Percentiles rank a stretch among this genome's conserved stretches.
phyloP scores from a whole-genome alignment of 2,113 vertebrate species.

The Eurypyga helias region DNA sequence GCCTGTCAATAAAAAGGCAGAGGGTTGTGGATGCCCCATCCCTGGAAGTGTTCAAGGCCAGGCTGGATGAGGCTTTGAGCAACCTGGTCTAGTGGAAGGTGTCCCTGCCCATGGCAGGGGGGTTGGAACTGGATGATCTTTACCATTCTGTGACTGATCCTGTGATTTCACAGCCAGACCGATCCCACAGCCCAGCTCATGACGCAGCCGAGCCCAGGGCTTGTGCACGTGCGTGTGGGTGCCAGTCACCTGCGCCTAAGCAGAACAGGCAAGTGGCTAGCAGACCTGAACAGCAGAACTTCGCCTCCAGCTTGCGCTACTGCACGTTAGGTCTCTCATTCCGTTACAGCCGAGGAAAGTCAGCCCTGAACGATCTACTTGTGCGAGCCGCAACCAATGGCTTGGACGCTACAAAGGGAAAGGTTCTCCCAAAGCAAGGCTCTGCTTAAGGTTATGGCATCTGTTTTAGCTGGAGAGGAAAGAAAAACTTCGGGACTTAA shows the following conservation, averaged over 20 bases:
- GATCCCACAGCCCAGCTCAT: rapidly evolving
- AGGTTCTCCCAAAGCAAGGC: neutral
- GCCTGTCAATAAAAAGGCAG: neutral
- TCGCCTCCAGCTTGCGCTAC: neutral
- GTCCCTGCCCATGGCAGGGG: no score
- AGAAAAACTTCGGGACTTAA: constrained; percentile 34
- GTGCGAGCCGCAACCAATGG: neutral
- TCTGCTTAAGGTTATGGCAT: neutral
- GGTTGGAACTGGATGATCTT: no score
- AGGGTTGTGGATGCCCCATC: no score
- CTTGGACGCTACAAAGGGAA: neutral
- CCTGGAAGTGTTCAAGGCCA: no score
- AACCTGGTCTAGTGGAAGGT: no score
- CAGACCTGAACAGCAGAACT: neutral
- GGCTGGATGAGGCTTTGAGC: no score
- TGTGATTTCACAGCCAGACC: neutral
- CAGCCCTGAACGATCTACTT: neutral
- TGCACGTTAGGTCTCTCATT: neutral
- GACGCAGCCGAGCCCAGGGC: rapidly evolving
- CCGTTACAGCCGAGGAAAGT: neutral
- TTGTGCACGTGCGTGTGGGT: rapidly evolving
- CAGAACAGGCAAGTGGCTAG: neutral
- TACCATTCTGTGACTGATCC: no score
- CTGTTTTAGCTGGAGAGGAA: constrained; percentile 13
- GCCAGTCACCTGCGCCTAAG: neutral